Conservation (phyloP, 2,888 invertebrate genomes). For the Tenthredo amoena region DNA sequence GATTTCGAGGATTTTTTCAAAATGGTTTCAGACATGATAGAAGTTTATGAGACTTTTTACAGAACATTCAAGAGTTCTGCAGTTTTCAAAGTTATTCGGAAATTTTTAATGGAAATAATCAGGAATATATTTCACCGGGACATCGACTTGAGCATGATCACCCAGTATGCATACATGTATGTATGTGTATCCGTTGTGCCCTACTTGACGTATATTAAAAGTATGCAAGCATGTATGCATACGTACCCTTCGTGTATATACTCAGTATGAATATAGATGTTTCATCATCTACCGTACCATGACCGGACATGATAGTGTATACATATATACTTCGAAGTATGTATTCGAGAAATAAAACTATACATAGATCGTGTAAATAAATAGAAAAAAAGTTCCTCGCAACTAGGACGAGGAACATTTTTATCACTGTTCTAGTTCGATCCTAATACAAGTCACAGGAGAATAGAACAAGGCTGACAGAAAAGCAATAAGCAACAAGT, state of each 20-base stretch:
- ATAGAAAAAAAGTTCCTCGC: neutral
- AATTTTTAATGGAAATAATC: neutral
- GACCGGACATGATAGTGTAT: neutral
- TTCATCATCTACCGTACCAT: constrained; percentile 23
- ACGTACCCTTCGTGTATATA: neutral
- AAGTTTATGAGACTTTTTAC: neutral
- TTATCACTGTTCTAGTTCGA: constrained; percentile 5
- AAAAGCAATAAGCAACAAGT: neutral
- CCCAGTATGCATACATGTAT: neutral
- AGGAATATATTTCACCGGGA: neutral
- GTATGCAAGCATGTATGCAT: neutral
- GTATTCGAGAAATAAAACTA: neutral
- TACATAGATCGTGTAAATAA: neutral
- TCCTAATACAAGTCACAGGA: neutral
- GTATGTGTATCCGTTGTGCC: constrained; percentile 8
- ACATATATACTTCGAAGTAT: neutral
- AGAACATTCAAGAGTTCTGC: neutral
- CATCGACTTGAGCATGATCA: neutral
- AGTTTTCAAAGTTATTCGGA: neutral
- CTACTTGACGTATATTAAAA: constrained; percentile 16
- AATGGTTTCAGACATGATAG: neutral
- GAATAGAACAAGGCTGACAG: neutral
- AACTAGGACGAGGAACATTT: constrained; percentile 4
- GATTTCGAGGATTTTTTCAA: neutral
- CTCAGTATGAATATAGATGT: constrained; percentile 13